Conservation (phyloP, 1,140 invertebrate genomes). For the Pinna nobilis region DNA sequence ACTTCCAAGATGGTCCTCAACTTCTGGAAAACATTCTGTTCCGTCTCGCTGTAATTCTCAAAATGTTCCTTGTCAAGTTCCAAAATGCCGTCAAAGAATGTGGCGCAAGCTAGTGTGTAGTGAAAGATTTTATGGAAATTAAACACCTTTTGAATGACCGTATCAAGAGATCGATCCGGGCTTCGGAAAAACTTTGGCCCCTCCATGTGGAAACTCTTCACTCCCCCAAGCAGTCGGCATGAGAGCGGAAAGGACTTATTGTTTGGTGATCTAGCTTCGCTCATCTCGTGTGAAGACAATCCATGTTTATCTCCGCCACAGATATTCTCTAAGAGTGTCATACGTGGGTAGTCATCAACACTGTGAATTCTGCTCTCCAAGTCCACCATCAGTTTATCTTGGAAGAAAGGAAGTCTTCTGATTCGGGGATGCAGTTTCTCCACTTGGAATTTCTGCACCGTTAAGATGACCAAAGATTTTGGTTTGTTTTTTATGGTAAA, state of each 20-base stretch:
- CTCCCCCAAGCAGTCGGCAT: slow-evolving; percentile 24
- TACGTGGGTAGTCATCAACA: background rate
- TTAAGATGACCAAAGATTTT: slow-evolving; percentile 29
- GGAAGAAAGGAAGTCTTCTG: slow-evolving; percentile 21
- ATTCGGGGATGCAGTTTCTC: slow-evolving; percentile 29
- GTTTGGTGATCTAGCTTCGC: background rate
- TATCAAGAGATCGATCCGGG: slow-evolving; percentile 28
- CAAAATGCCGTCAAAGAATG: slow-evolving; percentile 40
- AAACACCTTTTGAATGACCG: slow-evolving; percentile 36
- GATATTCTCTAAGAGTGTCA: slow-evolving; percentile 10
- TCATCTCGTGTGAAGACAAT: background rate
- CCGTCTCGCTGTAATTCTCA: slow-evolving; percentile 38
- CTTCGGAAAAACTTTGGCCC: slow-evolving; percentile 35
- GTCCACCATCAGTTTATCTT: slow-evolving; percentile 15
- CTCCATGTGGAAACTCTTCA: slow-evolving; percentile 41
- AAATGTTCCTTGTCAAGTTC: slow-evolving; percentile 39
- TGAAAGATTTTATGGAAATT: slow-evolving; percentile 37
- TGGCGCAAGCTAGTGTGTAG: slow-evolving; percentile 25
- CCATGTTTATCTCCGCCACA: slow-evolving; percentile 23
- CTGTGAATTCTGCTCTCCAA: slow-evolving; percentile 3
- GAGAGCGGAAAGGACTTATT: slow-evolving; percentile 1
- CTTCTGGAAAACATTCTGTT: slow-evolving; percentile 36
- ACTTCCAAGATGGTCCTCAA: slow-evolving; percentile 13
- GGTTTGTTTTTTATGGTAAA: slow-evolving; percentile 18
- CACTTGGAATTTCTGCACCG: slow-evolving; percentile 29